Evolutionary conservation across 2,797 vertebrate genomes (phyloP).

Genomic region (Sitta carolinensis): DNA sequence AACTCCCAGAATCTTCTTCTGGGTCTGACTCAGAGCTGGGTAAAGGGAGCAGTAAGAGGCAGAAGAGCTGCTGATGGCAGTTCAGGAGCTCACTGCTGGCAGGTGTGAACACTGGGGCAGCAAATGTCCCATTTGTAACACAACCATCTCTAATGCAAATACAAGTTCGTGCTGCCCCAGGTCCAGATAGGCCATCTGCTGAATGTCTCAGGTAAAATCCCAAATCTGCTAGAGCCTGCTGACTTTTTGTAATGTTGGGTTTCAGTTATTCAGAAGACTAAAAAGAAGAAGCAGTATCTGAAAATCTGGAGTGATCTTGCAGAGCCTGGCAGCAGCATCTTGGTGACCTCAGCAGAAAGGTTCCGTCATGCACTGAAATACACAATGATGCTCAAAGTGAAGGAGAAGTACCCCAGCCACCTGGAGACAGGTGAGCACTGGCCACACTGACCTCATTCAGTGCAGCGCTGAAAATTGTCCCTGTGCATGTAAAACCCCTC

Average conservation of each 20-base stretch:
- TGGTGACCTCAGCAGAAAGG: constrained; percentile 78
- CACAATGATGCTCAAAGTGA: constrained; percentile 82
- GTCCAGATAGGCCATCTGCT: neutral
- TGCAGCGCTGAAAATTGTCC: neutral
- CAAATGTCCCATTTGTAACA: neutral
- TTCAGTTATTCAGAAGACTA: constrained; percentile 83
- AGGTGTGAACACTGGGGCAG: neutral
- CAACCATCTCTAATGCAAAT: neutral
- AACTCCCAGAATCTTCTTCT: neutral
- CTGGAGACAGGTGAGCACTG: constrained; percentile 84
- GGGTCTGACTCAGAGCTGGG: neutral
- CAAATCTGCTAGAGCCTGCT: neutral
- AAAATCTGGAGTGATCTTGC: constrained; percentile 87
- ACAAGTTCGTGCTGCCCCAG: neutral
- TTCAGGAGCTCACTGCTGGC: neutral
- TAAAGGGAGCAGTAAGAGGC: neutral
- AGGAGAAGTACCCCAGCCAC: constrained; percentile 89
- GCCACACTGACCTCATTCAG: neutral
- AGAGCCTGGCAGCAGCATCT: constrained; percentile 64
- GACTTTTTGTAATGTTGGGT: neutral
- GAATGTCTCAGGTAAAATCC: neutral
- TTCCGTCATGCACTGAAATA: constrained; percentile 83
- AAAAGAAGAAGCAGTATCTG: constrained; percentile 79
- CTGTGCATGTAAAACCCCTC: neutral
- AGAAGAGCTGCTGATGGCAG: neutral